A percentile compares a stretch with the other conserved stretches of the same genome.
Evolutionary conservation across 2,888 invertebrate genomes (phyloP).

Genomic region (Polyommatus icarus): DNA sequence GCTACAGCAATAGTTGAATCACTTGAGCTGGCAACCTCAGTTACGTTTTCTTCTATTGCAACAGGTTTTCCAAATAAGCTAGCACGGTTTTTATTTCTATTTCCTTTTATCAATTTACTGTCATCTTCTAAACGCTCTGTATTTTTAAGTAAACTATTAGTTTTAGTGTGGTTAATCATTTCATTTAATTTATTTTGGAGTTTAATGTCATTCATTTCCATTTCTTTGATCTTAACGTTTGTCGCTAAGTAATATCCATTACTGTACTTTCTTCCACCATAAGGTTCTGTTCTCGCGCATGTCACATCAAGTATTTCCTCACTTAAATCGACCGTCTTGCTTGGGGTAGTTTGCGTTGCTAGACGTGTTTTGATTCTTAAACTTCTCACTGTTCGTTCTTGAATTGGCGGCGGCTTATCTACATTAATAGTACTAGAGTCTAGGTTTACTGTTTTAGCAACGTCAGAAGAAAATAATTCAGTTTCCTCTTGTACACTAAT

Average conservation of each 20-base stretch:
- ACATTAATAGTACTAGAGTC: background rate
- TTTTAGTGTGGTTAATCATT: constrained; percentile 32
- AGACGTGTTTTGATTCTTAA: constrained; percentile 18
- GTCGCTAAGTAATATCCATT: constrained; percentile 55
- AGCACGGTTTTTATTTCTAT: background rate
- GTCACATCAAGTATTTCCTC: background rate
- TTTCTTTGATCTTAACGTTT: constrained; percentile 57
- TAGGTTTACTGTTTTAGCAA: background rate
- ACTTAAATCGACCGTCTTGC: background rate
- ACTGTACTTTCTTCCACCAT: constrained; percentile 55
- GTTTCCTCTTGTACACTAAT: constrained; percentile 7
- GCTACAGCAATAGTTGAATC: background rate
- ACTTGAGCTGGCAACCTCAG: background rate
- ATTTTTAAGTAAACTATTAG: constrained; percentile 31
- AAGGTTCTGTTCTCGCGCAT: constrained; percentile 56
- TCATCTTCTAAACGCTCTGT: constrained; percentile 31
- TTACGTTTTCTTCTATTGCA: constrained; percentile 12
- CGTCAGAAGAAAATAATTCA: background rate
- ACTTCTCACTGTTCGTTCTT: constrained; percentile 7
- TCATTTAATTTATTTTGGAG: constrained; percentile 53
- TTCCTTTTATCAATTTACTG: background rate
- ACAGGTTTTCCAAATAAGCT: background rate
- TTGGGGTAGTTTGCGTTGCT: background rate
- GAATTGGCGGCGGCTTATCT: background rate
- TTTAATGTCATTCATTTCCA: constrained; percentile 62